Percentiles rank a stretch among this genome's conserved stretches.
Conservation (phyloP, 2,797 vertebrate genomes). For the Lutjanus campechanus region DNA sequence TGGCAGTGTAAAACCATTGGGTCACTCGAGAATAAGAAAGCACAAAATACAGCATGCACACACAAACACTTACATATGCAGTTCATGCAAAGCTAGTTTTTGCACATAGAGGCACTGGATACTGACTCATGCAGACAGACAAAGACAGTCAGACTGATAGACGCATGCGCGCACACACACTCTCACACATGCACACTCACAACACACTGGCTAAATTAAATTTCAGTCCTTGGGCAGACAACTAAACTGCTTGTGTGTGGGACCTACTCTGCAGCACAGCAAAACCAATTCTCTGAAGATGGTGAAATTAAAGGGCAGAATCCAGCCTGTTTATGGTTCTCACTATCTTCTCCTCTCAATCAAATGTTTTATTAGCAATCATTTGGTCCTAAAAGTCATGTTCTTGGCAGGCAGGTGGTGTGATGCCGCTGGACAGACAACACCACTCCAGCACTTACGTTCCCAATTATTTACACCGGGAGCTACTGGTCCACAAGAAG, state of each 20-base stretch:
- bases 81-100: constrained; percentile 62
- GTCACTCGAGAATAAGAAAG: constrained; percentile 72
- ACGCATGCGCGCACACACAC: constrained; percentile 8
- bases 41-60: constrained; percentile 55
- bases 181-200: constrained; percentile 20
- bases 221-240: constrained; percentile 86
- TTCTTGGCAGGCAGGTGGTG: constrained; percentile 64
- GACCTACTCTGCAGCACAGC: constrained; percentile 82
- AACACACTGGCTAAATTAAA: constrained; percentile 83
- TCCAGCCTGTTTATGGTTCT: constrained; percentile 86
- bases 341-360: constrained; percentile 86
- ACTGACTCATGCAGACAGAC: constrained; percentile 61
- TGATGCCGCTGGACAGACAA: constrained; percentile 65
- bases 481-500: constrained; percentile 50
- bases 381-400: constrained; percentile 86
- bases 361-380: constrained; percentile 90
- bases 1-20: constrained; percentile 75
- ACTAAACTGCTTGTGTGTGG: constrained; percentile 84
- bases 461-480: constrained; percentile 81
- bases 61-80: constrained; percentile 57
- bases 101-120: constrained; percentile 47
- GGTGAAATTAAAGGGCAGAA: constrained; percentile 88
- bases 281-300: constrained; percentile 87
- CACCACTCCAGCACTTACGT: constrained; percentile 51
- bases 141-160: constrained; percentile 51